A percentile compares a stretch with the other conserved stretches of the same genome.
Evolutionary conservation across 2,797 vertebrate species (phyloP).

Genomic region (Gymnopithys bicolor): DNA sequence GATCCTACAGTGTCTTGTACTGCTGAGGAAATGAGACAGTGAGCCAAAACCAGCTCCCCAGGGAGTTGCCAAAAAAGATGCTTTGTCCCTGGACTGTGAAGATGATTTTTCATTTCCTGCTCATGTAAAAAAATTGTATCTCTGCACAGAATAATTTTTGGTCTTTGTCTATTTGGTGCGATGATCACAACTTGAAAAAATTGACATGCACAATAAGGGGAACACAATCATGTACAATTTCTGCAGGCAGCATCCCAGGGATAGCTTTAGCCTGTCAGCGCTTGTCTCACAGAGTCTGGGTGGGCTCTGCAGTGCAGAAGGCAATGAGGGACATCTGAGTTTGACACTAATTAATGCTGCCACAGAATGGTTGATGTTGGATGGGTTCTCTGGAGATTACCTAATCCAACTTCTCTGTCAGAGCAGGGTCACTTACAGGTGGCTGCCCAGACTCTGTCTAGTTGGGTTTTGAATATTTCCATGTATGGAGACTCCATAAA

Average conservation of each 20-base stretch:
- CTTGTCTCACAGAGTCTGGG: neutral
- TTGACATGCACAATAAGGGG: neutral
- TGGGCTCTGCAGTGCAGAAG: neutral
- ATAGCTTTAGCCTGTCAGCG: neutral
- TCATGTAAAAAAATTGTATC: neutral
- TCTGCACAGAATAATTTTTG: neutral
- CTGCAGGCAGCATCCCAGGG: neutral
- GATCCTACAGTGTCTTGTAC: constrained; percentile 20
- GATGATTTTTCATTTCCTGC: neutral
- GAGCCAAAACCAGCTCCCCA: constrained; percentile 28
- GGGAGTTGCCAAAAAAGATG: constrained; percentile 21
- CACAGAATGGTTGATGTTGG: neutral
- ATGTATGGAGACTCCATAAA: neutral
- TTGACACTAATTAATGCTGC: neutral
- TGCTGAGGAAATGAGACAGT: constrained; percentile 32
- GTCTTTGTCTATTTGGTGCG: neutral
- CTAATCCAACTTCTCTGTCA: neutral
- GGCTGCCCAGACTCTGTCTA: neutral
- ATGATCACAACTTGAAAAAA: neutral
- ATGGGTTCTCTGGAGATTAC: neutral
- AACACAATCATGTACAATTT: neutral
- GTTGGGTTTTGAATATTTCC: neutral
- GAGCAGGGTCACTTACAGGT: neutral
- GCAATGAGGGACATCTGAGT: neutral
- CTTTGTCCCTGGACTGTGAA: neutral